Conservation (phyloP, 2,797 vertebrate genomes). For the Pangasius krempfi region DNA sequence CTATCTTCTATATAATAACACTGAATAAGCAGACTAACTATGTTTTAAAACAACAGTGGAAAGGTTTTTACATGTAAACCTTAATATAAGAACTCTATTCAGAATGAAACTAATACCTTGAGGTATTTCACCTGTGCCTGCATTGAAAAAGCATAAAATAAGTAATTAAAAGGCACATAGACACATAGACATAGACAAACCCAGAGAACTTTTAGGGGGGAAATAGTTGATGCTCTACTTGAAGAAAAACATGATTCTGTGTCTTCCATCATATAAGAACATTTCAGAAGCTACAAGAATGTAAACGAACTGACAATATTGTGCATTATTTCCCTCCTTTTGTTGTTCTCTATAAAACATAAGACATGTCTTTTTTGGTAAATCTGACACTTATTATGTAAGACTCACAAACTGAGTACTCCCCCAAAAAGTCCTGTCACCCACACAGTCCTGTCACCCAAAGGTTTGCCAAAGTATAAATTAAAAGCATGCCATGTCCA, state of each 20-base stretch:
- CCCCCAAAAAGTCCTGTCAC: neutral
- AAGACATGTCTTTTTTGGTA: too few species aligned
- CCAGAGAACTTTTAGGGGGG: neutral
- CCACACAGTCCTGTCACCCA: neutral
- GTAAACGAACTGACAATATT: neutral
- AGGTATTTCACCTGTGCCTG: conserved; percentile 56
- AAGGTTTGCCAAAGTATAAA: conserved; percentile 2
- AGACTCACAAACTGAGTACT: neutral
- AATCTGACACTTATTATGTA: neutral
- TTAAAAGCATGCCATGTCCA: conserved; percentile 35
- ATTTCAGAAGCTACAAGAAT: neutral
- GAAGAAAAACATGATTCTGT: neutral
- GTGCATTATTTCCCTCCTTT: neutral
- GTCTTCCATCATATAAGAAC: neutral
- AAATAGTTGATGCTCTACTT: neutral
- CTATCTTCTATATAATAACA: neutral
- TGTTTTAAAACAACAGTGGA: neutral
- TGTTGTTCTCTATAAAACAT: neutral
- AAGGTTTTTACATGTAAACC: neutral
- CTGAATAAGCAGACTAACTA: neutral
- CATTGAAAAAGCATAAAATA: conserved; percentile 1
- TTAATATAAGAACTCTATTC: neutral
- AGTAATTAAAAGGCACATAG: neutral
- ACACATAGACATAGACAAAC: neutral
- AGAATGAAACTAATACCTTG: conserved; percentile 48